phyloP scores from a whole-genome alignment of 2,888 invertebrate genomes.

The Branchellion lobata region DNA sequence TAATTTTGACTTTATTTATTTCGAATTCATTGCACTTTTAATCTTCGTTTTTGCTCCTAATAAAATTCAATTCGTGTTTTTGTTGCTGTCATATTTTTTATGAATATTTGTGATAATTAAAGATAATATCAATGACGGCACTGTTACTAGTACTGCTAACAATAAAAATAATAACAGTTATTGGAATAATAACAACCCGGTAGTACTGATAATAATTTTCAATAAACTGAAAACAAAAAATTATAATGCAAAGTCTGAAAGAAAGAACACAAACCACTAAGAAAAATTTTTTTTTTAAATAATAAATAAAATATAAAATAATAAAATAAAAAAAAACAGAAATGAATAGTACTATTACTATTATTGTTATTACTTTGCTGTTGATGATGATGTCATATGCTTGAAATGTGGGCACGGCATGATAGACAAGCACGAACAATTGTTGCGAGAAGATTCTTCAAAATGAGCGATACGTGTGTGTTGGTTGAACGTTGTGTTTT shows the following conservation, averaged over 20 bases:
- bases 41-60: too few relatives aligned
- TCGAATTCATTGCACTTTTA: too few relatives aligned
- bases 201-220: neutral
- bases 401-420: neutral
- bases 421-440: neutral
- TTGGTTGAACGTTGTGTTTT: neutral
- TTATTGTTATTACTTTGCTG: neutral
- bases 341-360: too few relatives aligned
- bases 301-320: too few relatives aligned
- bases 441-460: neutral
- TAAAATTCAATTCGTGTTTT: too few relatives aligned
- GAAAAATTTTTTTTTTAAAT: too few relatives aligned
- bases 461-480: neutral
- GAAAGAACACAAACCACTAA: neutral
- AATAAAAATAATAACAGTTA: neutral
- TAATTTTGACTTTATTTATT: too few relatives aligned
- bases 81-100: too few relatives aligned
- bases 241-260: neutral
- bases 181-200: neutral
- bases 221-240: neutral
- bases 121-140: too few relatives aligned
- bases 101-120: too few relatives aligned
- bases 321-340: too few relatives aligned
- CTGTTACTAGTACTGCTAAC: neutral
- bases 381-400: constrained; percentile 1